These are phyloP conservation scores for Xenopus petersii DNA, from an alignment of 2,797 vertebrate species.

Conservation along the genomic window DNA sequence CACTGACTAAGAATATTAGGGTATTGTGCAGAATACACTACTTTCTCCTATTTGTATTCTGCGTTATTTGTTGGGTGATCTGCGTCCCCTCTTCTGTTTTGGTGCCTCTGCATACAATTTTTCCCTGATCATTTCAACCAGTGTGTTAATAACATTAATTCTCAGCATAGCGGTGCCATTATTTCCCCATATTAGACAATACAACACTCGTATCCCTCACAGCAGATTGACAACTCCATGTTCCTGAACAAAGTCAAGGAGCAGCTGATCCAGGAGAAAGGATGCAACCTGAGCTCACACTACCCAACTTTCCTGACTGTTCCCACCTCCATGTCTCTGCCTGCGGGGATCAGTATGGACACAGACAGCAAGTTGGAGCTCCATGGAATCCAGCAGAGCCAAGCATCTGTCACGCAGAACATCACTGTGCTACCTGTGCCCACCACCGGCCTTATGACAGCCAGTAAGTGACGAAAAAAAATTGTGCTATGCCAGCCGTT, in stretches of 20 bases:
- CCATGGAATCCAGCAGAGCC: slow-evolving; percentile 79
- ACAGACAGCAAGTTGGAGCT: slow-evolving; percentile 63
- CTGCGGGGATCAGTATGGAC: slow-evolving; percentile 79
- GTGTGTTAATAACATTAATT: too few relatives aligned
- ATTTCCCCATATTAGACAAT: too few relatives aligned
- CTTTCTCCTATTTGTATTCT: too few relatives aligned
- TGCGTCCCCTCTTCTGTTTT: too few relatives aligned
- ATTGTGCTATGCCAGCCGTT: too few relatives aligned
- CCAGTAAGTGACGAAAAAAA: slow-evolving; percentile 69
- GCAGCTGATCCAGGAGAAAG: slow-evolving; percentile 90
- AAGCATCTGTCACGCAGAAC: slow-evolving; percentile 89
- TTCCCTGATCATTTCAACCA: too few relatives aligned
- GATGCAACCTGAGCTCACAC: slow-evolving; percentile 77
- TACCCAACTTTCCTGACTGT: slow-evolving; percentile 91
- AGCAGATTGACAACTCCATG: slow-evolving; percentile 94
- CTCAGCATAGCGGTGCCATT: too few relatives aligned
- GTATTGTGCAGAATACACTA: too few relatives aligned
- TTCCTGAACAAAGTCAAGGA: slow-evolving; percentile 98
- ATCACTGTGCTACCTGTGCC: slow-evolving; percentile 93
- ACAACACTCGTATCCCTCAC: neutral
- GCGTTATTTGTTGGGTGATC: too few relatives aligned
- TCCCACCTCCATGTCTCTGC: slow-evolving; percentile 76
- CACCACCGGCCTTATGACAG: slow-evolving; percentile 93
- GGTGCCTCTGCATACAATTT: too few relatives aligned
- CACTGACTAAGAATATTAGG: too few relatives aligned